Conservation (phyloP, 2,797 vertebrate genomes). For the Chromobotia macracanthus region DNA sequence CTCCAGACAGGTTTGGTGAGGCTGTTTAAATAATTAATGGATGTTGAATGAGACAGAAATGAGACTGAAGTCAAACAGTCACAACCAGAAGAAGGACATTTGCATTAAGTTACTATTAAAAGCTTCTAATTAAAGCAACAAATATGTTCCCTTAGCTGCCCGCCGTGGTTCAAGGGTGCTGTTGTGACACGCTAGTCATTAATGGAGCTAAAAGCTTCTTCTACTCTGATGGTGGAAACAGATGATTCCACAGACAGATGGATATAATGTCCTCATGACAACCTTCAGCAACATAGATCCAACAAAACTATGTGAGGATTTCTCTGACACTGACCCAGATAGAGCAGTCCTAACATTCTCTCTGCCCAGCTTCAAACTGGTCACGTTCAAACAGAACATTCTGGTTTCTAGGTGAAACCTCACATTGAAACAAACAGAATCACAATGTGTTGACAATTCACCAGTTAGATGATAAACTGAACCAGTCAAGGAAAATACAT, state of each 20-base stretch:
- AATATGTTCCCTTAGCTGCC: slow-evolving; percentile 16
- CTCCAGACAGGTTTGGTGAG: slow-evolving; percentile 78
- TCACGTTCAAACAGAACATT: too few species aligned
- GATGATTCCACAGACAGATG: background rate
- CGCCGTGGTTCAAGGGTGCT: slow-evolving; percentile 35
- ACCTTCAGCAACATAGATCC: background rate
- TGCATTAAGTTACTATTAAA: slow-evolving; percentile 78
- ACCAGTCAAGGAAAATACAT: too few species aligned
- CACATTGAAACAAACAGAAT: too few species aligned
- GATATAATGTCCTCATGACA: background rate
- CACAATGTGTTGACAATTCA: too few species aligned
- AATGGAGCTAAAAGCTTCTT: slow-evolving; percentile 49
- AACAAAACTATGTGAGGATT: background rate
- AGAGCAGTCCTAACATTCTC: too few species aligned
- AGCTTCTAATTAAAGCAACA: slow-evolving; percentile 59
- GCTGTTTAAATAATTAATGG: slow-evolving; percentile 81
- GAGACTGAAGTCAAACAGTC: slow-evolving; percentile 61
- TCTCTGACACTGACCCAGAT: too few species aligned
- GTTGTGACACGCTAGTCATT: slow-evolving; percentile 41
- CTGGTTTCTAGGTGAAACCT: too few species aligned
- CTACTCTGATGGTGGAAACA: slow-evolving; percentile 10
- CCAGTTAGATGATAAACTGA: too few species aligned
- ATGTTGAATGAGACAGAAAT: slow-evolving; percentile 67
- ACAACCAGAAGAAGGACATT: slow-evolving; percentile 77
- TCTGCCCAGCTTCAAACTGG: too few species aligned